phyloP scores from a whole-genome alignment of 2,888 invertebrate species.

The Chrysolina oricalcia region DNA sequence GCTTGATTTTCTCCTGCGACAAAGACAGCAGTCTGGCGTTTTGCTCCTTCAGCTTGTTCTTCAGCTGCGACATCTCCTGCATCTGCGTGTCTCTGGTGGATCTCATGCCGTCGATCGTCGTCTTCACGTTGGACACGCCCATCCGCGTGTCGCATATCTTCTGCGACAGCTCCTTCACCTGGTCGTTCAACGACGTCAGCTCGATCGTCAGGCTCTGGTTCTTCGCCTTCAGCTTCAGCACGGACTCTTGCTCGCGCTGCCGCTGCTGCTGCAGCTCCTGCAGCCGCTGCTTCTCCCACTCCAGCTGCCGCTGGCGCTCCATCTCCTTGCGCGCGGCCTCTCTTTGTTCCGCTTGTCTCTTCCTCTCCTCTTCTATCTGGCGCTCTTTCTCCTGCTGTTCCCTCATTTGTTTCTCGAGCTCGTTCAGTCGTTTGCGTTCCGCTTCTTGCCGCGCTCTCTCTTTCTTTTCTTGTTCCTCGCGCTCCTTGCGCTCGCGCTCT shows the following conservation, averaged over 20 bases:
- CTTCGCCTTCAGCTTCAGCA: conserved; percentile 88
- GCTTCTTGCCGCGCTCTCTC: conserved; percentile 85
- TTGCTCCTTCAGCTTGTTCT: conserved; percentile 87
- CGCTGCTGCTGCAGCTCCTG: conserved; percentile 89
- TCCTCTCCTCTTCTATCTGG: conserved; percentile 84
- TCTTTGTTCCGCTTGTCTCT: conserved; percentile 81
- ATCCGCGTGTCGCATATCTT: conserved; percentile 87
- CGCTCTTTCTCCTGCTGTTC: conserved; percentile 85
- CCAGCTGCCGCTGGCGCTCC: conserved; percentile 94
- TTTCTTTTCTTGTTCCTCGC: conserved; percentile 90
- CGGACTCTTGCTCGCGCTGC: conserved; percentile 88
- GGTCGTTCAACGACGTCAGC: conserved; percentile 76
- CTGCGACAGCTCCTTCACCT: conserved; percentile 84
- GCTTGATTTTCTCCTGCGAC: conserved; percentile 87
- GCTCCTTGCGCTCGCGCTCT: conserved; percentile 93
- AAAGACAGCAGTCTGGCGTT: conserved; percentile 86
- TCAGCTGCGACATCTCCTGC: conserved; percentile 88
- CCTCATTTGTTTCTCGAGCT: conserved; percentile 86
- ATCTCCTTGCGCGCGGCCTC: conserved; percentile 90
- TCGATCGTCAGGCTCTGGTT: conserved; percentile 89
- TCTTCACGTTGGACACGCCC: conserved; percentile 92
- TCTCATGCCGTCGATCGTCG: conserved; percentile 97
- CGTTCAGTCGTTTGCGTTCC: conserved; percentile 88
- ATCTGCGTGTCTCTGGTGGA: conserved; percentile 93
- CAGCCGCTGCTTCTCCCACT: conserved; percentile 94